These are phyloP conservation scores for Drosophila neoperkinsi DNA, from an alignment of 2,888 invertebrate genomes.

Conservation along the genomic window DNA sequence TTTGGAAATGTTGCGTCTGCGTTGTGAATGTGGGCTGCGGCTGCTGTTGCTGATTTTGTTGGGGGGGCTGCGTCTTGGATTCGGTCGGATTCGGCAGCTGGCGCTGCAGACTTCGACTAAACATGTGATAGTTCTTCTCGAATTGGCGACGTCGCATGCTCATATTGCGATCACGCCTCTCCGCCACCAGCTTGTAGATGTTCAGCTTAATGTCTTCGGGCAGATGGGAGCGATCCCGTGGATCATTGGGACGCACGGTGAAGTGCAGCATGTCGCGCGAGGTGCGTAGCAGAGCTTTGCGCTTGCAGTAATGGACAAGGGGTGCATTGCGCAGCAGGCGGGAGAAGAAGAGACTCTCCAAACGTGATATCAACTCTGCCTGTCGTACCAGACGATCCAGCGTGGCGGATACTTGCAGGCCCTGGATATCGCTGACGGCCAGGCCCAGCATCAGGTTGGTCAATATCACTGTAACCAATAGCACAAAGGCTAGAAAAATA, in stretches of 20 bases:
- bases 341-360: conserved; percentile 94
- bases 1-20: conserved; percentile 47
- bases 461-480: conserved; percentile 92
- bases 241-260: conserved; percentile 93
- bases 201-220: conserved; percentile 91
- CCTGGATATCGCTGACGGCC: conserved; percentile 94
- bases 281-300: conserved; percentile 91
- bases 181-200: conserved; percentile 91
- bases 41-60: conserved; percentile 13
- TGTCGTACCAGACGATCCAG: conserved; percentile 92
- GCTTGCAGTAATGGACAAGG: conserved; percentile 88
- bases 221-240: conserved; percentile 89
- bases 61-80: conserved; percentile 6
- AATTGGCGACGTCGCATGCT: conserved; percentile 86
- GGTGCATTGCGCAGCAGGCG: conserved; percentile 89
- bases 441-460: conserved; percentile 94
- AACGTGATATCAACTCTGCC: conserved; percentile 92
- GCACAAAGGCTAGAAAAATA: conserved; percentile 91
- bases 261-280: conserved; percentile 90
- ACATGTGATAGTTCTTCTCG: conserved; percentile 83
- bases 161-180: conserved; percentile 88
- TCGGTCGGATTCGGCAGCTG: conserved; percentile 46
- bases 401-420: conserved; percentile 92
- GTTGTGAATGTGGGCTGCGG: conserved; percentile 9
- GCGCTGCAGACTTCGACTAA: conserved; percentile 80